These are phyloP conservation scores for Bubo scandiacus DNA, from an alignment of 2,113 vertebrate genomes.

Conservation along the genomic window DNA sequence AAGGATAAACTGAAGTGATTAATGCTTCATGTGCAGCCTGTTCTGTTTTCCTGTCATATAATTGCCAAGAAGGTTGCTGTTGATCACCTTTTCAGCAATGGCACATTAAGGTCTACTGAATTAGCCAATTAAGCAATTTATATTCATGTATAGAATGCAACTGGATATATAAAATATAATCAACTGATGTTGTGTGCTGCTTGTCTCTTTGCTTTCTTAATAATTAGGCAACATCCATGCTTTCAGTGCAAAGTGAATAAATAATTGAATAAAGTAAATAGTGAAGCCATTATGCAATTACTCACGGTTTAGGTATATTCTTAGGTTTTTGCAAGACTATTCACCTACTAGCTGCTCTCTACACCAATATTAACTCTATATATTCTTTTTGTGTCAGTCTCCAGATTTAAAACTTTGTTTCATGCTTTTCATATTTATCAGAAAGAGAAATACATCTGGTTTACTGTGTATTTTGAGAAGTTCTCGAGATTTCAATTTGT, in stretches of 20 bases:
- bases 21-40: neutral
- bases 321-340: neutral
- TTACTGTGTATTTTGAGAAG: neutral
- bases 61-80: slow-evolving; percentile 13
- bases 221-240: slow-evolving; percentile 1
- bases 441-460: neutral
- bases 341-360: neutral
- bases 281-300: slow-evolving; percentile 23
- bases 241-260: slow-evolving; percentile 16
- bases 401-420: neutral
- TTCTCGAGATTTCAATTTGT: neutral
- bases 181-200: neutral
- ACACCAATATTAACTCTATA: neutral
- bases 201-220: slow-evolving; percentile 12
- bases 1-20: neutral
- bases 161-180: slow-evolving; percentile 25
- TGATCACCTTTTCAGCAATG: slow-evolving; percentile 29
- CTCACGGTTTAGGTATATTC: neutral
- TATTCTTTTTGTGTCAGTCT: neutral
- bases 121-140: slow-evolving; percentile 32
- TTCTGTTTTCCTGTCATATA: slow-evolving; percentile 3
- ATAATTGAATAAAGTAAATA: slow-evolving; percentile 18
- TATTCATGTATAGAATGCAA: slow-evolving; percentile 37
- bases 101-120: slow-evolving; percentile 15
- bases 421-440: neutral